Evolutionary conservation across 2,888 invertebrate genomes (phyloP).

Genomic region (Brenthis daphne): DNA sequence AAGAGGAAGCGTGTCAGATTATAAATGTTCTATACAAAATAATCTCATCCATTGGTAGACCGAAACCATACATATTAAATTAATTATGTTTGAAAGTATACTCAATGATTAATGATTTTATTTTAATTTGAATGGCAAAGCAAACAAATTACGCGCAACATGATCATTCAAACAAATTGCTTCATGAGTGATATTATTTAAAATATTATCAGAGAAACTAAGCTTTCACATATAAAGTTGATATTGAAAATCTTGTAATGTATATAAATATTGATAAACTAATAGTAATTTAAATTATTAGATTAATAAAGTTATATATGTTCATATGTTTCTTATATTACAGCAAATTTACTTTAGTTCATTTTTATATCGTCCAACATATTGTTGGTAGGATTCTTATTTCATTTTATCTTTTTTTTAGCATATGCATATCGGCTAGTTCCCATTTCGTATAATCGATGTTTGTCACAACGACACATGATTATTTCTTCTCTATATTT

Average conservation of each 20-base stretch:
- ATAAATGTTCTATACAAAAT: conserved; percentile 3
- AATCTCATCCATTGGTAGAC: too few species aligned
- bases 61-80: neutral
- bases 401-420: too few species aligned
- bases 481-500: too few species aligned
- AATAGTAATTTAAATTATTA: too few species aligned
- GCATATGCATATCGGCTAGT: too few species aligned
- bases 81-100: conserved; percentile 4
- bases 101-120: conserved; percentile 16
- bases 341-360: too few species aligned
- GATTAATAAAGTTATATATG: too few species aligned
- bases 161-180: conserved; percentile 9
- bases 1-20: conserved; percentile 21
- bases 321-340: too few species aligned
- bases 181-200: conserved; percentile 1
- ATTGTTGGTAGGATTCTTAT: too few species aligned
- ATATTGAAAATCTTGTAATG: neutral
- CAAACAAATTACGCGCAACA: conserved; percentile 8
- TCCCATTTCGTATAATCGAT: too few species aligned
- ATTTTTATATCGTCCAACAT: too few species aligned
- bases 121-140: conserved; percentile 12
- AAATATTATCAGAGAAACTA: conserved; percentile 18
- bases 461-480: too few species aligned
- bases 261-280: neutral
- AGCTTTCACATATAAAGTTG: neutral